A percentile compares a stretch with the other conserved stretches of the same genome.
phyloP scores from a whole-genome alignment of 2,113 vertebrate genomes.

The Rhinolophus ferrumequinum region DNA sequence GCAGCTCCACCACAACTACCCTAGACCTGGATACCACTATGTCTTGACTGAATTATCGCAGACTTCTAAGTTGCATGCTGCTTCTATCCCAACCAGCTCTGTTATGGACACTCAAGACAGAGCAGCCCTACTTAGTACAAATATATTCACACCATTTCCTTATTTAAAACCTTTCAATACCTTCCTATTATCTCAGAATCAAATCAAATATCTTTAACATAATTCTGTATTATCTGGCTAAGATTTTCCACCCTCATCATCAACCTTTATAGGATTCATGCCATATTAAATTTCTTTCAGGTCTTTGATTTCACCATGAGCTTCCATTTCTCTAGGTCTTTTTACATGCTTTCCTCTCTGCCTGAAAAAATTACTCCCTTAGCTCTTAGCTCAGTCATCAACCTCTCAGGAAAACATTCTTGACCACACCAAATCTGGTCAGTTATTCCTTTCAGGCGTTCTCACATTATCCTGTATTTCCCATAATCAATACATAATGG shows the following conservation, averaged over 20 bases:
- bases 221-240: neutral
- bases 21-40: neutral
- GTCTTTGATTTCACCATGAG: neutral
- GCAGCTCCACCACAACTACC: neutral
- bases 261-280: neutral
- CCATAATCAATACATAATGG: neutral
- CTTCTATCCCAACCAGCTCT: neutral
- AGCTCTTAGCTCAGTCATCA: neutral
- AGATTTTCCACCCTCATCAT: neutral
- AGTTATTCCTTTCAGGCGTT: neutral
- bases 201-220: neutral
- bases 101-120: accelerated
- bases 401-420: neutral
- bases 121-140: neutral
- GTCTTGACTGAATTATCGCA: neutral
- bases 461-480: neutral
- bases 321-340: neutral
- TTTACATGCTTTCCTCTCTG: neutral
- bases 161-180: neutral
- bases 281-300: neutral
- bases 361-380: neutral
- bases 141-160: neutral
- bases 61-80: neutral
- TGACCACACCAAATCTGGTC: neutral
- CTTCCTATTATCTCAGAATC: neutral